phyloP scores from a whole-genome alignment of 2,888 invertebrate species.

The Ditylenchus weischeri region DNA sequence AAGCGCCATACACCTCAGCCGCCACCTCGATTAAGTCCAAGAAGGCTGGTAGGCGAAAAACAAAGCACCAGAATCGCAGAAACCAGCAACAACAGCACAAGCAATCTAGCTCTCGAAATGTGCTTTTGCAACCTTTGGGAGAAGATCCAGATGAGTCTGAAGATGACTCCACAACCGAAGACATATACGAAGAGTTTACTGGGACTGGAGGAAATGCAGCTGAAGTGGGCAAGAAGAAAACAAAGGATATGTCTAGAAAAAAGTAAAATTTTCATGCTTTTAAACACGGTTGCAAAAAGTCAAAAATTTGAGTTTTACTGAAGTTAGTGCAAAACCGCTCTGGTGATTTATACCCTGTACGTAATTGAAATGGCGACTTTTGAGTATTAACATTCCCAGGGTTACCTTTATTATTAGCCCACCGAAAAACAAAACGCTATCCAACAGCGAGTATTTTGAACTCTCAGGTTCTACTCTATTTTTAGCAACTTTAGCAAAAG shows the following conservation, averaged over 20 bases:
- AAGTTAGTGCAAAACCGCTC: too few species aligned
- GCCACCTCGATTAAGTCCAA: constrained; percentile 12
- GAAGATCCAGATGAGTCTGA: constrained; percentile 9
- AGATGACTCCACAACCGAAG: not conserved
- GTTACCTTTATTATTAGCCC: too few species aligned
- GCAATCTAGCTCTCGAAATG: constrained; percentile 1
- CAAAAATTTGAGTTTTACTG: not conserved
- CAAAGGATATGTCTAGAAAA: not conserved
- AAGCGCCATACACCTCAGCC: constrained; percentile 8
- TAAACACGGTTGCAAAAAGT: not conserved
- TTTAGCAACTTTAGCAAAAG: too few species aligned
- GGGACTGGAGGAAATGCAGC: not conserved
- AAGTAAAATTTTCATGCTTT: not conserved
- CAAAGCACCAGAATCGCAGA: not conserved
- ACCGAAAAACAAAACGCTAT: too few species aligned
- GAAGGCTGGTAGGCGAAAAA: constrained; percentile 20
- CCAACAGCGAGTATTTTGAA: too few species aligned
- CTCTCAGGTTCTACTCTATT: too few species aligned
- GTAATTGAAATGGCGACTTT: too few species aligned
- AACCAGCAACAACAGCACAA: not conserved
- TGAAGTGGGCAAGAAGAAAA: not conserved
- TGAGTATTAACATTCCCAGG: too few species aligned
- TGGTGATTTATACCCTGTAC: too few species aligned
- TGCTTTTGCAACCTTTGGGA: not conserved
- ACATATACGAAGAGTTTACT: constrained; percentile 1